A percentile compares a stretch with the other conserved stretches of the same genome.
These are phyloP conservation scores for Plectropomus leopardus DNA, from an alignment of 2,113 vertebrate genomes.

Conservation along the genomic window DNA sequence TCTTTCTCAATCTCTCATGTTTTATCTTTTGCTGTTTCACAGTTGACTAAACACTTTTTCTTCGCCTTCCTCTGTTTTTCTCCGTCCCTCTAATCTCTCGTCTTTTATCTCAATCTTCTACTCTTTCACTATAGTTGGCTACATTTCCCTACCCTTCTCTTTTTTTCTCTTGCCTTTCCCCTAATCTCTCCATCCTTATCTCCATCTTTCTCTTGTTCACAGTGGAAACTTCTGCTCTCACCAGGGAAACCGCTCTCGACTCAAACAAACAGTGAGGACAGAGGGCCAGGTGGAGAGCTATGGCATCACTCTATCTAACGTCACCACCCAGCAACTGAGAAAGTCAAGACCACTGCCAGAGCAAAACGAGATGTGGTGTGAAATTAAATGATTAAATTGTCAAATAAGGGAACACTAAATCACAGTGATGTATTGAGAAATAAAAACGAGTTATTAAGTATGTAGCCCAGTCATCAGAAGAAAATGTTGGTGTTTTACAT, in stretches of 20 bases:
- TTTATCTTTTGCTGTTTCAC: constrained; percentile 75
- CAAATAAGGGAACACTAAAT: neutral
- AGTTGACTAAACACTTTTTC: constrained; percentile 77
- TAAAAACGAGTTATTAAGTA: neutral
- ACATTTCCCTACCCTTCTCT: constrained; percentile 52
- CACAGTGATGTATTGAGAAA: constrained; percentile 12
- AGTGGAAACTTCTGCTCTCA: constrained; percentile 74
- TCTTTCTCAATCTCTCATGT: constrained; percentile 46
- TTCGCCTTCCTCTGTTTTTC: constrained; percentile 59
- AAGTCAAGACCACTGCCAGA: neutral
- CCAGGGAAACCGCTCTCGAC: constrained; percentile 58
- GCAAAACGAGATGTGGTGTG: constrained; percentile 2
- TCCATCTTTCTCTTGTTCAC: constrained; percentile 70
- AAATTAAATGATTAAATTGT: constrained; percentile 20
- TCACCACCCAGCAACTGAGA: neutral
- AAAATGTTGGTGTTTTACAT: too few relatives aligned
- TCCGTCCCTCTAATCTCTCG: constrained; percentile 58
- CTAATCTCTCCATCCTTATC: constrained; percentile 77
- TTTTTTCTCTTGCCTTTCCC: constrained; percentile 24
- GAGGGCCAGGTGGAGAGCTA: constrained; percentile 58
- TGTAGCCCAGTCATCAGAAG: neutral
- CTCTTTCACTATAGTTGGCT: constrained; percentile 68
- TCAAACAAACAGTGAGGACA: constrained; percentile 67
- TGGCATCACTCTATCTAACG: constrained; percentile 23
- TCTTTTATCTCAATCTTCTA: constrained; percentile 75